Conservation (phyloP, 2,888 invertebrate genomes). For the Nomada hirtipes region DNA sequence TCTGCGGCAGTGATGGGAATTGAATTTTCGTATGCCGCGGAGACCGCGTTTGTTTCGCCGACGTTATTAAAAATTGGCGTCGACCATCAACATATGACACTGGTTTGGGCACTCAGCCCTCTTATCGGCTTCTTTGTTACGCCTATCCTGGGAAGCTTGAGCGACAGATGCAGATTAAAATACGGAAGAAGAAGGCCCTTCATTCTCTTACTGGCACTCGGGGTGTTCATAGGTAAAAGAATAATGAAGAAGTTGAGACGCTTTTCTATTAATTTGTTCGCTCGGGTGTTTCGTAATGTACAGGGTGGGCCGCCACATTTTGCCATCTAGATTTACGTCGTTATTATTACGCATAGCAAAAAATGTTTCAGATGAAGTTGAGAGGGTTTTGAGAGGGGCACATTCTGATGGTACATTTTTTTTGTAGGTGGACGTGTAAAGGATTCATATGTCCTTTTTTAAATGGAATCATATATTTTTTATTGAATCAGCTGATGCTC, state of each 20-base stretch:
- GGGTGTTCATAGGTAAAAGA: slow-evolving; percentile 92
- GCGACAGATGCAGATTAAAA: slow-evolving; percentile 93
- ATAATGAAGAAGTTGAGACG: background rate
- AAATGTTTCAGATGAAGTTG: no score
- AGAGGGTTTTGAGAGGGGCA: no score
- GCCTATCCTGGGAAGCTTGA: slow-evolving; percentile 95
- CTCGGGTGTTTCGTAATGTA: no score
- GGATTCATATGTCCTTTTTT: no score
- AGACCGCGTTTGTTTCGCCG: slow-evolving; percentile 98
- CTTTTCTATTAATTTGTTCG: no score
- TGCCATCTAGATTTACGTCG: no score
- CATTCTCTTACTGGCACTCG: slow-evolving; percentile 94
- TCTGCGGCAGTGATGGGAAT: slow-evolving; percentile 99
- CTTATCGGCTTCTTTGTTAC: slow-evolving; percentile 97
- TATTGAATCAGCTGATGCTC: no score
- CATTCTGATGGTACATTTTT: no score
- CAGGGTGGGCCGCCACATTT: no score
- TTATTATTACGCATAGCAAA: no score
- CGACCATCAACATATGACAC: slow-evolving; percentile 96
- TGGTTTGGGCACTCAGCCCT: slow-evolving; percentile 98
- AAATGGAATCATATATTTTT: no score
- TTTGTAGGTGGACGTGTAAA: no score
- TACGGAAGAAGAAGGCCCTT: slow-evolving; percentile 96
- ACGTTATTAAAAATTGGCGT: slow-evolving; percentile 97
- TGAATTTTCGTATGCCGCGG: slow-evolving; percentile 98